Evolutionary conservation across 2,113 vertebrate species (phyloP), one percentile per base, ranked within the genome.

Genomic region (Xiphias gladius): DNA sequence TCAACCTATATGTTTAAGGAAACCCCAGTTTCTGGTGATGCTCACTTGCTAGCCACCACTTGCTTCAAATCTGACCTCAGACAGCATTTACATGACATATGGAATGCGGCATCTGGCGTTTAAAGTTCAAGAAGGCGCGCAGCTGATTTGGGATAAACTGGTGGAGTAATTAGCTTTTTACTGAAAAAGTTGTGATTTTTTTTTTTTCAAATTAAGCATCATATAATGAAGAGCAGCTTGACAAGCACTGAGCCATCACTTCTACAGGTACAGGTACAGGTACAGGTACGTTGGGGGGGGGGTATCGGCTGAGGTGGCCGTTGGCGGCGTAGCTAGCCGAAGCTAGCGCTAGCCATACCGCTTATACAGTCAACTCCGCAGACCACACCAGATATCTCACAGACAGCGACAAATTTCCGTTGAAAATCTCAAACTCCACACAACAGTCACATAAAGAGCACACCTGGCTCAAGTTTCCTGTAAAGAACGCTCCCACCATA

Each of bases 291-390:
- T n/a, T n/a, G n/a, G n/a, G n/a, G n/a, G 3, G 30, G 4, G 19
- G 41, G 28, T 14, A 26, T 11, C 19, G 65, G 80, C 16, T 30
- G 68, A 39, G 66, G 67, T 24, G 79, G 61, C 55, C 13, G 37
- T 32, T 26, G 46, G 63, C 52, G 2, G 46, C 7, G 0, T 52
- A 41, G 86, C 75, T 86, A 90, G 64, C 65, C 41, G 2, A 35
- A 11, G 90, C 87, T 89, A 91, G 55, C 79, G 39, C 64, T 93
- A 91, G 88, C 88, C 61, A 58, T 43, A 86, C 87, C 73, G 76
- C 55, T 66, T 78, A 64, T 58, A 77, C 59, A 75, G 88, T 83
- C 73, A 89, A 82, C 86, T 86, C 82, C 59, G 41, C 65, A 41
- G 30, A 80, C 37, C 61, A 52, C 50, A 79, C 9, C 48, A 2